phyloP scores from a whole-genome alignment of 2,113 vertebrate genomes.

The Illadopsis cleaveri region DNA sequence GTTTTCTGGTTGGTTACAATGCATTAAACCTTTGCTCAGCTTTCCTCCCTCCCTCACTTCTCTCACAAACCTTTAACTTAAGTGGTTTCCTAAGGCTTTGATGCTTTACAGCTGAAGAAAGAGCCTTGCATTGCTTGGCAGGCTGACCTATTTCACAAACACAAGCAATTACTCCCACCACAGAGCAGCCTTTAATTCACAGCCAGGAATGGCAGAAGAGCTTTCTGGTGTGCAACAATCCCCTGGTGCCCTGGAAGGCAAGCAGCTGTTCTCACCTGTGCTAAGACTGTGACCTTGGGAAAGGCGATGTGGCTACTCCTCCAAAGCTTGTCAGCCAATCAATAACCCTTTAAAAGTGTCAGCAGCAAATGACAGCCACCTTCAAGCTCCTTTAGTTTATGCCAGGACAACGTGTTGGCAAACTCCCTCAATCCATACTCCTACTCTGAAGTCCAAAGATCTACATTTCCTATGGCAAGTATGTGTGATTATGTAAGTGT shows the following conservation, averaged over 20 bases:
- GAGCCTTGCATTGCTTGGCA: not conserved
- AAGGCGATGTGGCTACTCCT: not conserved
- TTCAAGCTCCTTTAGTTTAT: constrained; percentile 11
- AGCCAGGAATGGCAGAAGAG: not conserved
- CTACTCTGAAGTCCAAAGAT: not conserved
- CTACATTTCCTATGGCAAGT: not conserved
- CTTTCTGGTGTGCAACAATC: not conserved
- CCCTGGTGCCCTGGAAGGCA: not conserved
- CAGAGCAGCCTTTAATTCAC: not conserved
- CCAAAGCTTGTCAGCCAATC: not conserved
- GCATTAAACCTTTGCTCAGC: not conserved
- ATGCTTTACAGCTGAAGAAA: not conserved
- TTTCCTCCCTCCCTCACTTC: not conserved
- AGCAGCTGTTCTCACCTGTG: not conserved
- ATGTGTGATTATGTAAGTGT: not conserved
- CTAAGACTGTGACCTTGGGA: not conserved
- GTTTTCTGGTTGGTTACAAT: not conserved
- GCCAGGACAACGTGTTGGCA: not conserved
- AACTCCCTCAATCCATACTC: not conserved
- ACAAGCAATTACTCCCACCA: not conserved
- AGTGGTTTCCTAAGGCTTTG: not conserved
- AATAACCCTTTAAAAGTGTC: not conserved
- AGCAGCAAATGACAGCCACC: not conserved
- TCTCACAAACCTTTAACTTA: not conserved
- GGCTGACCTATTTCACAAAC: not conserved